Percentiles rank a stretch among this genome's conserved stretches.
These are phyloP conservation scores for Fundulus diaphanus DNA, from an alignment of 2,797 vertebrate species.

Conservation along the genomic window DNA sequence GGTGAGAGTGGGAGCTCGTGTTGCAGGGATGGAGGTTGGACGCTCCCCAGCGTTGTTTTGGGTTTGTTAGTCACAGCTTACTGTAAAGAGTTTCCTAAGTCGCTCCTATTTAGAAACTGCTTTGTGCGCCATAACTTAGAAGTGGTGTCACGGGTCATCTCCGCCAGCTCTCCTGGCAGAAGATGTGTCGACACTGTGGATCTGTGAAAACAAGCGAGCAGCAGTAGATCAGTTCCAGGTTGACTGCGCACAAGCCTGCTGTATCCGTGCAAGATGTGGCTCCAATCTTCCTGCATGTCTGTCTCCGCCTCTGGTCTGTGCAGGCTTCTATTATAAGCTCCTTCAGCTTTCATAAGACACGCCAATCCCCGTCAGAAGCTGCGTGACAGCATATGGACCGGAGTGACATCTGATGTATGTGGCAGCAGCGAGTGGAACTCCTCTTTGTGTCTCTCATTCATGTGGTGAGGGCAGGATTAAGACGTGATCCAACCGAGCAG, in stretches of 20 bases:
- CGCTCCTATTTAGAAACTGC: constrained; percentile 61
- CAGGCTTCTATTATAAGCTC: constrained; percentile 64
- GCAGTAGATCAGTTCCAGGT: constrained; percentile 71
- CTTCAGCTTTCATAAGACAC: constrained; percentile 63
- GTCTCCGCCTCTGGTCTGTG: constrained; percentile 55
- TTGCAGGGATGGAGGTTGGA: constrained; percentile 57
- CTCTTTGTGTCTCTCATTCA: constrained; percentile 72
- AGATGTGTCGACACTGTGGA: constrained; percentile 55
- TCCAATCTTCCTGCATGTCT: constrained; percentile 64
- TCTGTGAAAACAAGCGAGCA: constrained; percentile 61
- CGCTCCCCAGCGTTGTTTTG: constrained; percentile 62
- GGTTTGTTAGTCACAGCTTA: constrained; percentile 65
- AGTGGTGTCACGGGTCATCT: constrained; percentile 55
- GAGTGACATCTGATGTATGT: constrained; percentile 74
- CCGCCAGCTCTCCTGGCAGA: constrained; percentile 47
- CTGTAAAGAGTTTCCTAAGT: constrained; percentile 55
- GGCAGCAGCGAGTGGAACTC: constrained; percentile 61
- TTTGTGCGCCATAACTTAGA: constrained; percentile 47
- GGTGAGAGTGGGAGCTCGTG: constrained; percentile 48
- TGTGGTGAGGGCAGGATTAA: constrained; percentile 76
- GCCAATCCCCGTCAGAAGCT: constrained; percentile 53
- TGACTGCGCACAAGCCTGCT: constrained; percentile 28
- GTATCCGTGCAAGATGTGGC: constrained; percentile 52
- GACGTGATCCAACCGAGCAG: constrained; percentile 71
- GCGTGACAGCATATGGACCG: constrained; percentile 69